Evolutionary conservation across 2,888 invertebrate genomes (phyloP), one percentile per base, ranked within the genome.

Genomic region (Melipona bicolor): DNA sequence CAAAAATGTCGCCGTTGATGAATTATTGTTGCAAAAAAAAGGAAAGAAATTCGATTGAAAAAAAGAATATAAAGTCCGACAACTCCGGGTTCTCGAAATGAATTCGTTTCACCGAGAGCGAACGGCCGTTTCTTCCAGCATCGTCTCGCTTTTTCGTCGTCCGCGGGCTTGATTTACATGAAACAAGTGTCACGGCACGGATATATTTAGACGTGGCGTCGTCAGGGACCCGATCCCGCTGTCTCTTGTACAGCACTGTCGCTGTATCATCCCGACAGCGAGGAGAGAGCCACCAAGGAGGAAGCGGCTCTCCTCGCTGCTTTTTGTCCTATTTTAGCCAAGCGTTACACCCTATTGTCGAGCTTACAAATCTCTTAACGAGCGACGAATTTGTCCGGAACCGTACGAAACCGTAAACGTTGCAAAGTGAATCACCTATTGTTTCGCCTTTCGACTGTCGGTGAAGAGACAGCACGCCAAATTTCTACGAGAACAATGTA

Each of bases 181-280:
- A 92, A 93, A 93, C 93, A 93, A 93, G 93, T 93, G 93, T 93
- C 93, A 92, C 92, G 89, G 88, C 77, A 0, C 83, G 89, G 88
- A 89, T 93, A 93, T 93, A 93, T 93, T 93, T 93, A 93, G 93
- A 90, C 84, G 43, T 52, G 82, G 80, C 79, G 87, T 85, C 88
- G 89, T 83, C 82, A 82, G 79, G 68, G 88, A 69, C 85, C 85
- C 88, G 84, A 86, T 87, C 85, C 75, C 80, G 83, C 83, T 70
- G 83, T 79, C 84, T 79, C 68, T 78, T 82, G 86, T 77, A 59
- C 65, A 32, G 4, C 32, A 32, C 32, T 32, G 32, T 32, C 32
- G 32, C 32, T 84, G 87, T 85, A 87, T 87, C 88, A 71, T 81
- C 74, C 65, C 36, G 36, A 6, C 36, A 62, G 67, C 54, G 64